Percentiles rank a stretch among this genome's conserved stretches.
Evolutionary conservation across 1,140 invertebrate species (phyloP).

Genomic region (Drosophila mayri): DNA sequence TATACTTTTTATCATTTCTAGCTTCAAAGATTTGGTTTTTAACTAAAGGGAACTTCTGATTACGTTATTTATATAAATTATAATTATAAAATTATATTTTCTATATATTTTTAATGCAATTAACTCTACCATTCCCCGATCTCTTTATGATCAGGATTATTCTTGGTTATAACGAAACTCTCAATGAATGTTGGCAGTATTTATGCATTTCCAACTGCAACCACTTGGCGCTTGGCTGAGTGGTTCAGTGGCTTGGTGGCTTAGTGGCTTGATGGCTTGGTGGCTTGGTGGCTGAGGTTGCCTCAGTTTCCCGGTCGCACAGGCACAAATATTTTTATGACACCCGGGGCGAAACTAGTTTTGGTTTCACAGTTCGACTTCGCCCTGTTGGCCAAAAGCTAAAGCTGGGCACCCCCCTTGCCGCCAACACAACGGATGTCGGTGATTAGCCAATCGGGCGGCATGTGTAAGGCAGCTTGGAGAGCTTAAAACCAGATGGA

Average conservation of each 20-base stretch:
- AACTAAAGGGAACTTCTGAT: too few relatives aligned
- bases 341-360: slow-evolving; percentile 59
- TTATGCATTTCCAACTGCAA: slow-evolving; percentile 16
- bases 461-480: slow-evolving; percentile 32
- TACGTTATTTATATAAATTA: too few relatives aligned
- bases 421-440: slow-evolving; percentile 51
- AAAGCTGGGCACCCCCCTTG: too few relatives aligned
- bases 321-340: slow-evolving; percentile 68
- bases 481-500: slow-evolving; percentile 40
- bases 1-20: too few relatives aligned
- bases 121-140: neutral
- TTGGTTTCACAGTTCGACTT: slow-evolving; percentile 3
- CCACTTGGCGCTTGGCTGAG: slow-evolving; percentile 27
- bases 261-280: slow-evolving; percentile 12
- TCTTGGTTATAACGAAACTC: neutral
- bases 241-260: slow-evolving; percentile 14
- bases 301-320: slow-evolving; percentile 18
- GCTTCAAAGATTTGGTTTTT: too few relatives aligned
- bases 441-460: slow-evolving; percentile 68
- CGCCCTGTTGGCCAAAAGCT: neutral
- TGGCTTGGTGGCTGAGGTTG: slow-evolving; percentile 8
- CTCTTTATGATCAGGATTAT: neutral
- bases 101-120: neutral
- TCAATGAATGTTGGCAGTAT: slow-evolving; percentile 4
- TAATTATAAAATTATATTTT: too few relatives aligned